Conservation (phyloP, 30 jellyfish, hydroid and myxozoan genomes). For the Clytia hemisphaerica region DNA sequence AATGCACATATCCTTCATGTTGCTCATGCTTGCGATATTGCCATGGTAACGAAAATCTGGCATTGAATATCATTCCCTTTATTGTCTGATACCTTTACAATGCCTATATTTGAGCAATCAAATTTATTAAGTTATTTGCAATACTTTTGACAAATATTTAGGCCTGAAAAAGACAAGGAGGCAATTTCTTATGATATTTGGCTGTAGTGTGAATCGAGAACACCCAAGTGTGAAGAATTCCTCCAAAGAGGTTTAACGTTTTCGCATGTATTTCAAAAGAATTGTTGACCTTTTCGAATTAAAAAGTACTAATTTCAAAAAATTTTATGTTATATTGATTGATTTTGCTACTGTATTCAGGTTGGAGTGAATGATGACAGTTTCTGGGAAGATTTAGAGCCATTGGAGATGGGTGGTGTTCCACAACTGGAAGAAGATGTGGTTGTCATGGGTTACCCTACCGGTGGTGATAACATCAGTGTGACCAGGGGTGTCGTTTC, state of each 20-base stretch:
- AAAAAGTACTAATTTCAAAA: background rate
- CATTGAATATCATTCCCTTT: too few species aligned
- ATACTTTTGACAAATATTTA: too few species aligned
- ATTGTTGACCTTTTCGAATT: background rate
- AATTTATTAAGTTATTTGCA: too few species aligned
- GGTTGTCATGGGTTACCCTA: conserved; percentile 73
- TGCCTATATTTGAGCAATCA: background rate
- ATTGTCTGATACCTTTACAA: background rate
- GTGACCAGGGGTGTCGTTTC: conserved; percentile 90
- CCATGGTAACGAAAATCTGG: conserved; percentile 63
- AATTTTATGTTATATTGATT: background rate
- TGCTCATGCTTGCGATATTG: conserved; percentile 76
- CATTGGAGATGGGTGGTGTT: conserved; percentile 56
- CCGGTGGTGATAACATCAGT: conserved; percentile 81
- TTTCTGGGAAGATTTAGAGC: conserved; percentile 61
- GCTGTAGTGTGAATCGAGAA: too few species aligned
- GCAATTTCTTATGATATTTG: too few species aligned
- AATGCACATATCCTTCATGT: conserved; percentile 54
- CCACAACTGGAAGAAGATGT: conserved; percentile 80
- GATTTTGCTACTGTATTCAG: conserved; percentile 1
- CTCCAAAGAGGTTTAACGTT: background rate
- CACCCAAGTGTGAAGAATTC: too few species aligned
- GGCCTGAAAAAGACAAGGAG: too few species aligned
- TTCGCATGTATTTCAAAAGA: background rate
- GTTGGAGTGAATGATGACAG: conserved; percentile 63